A percentile compares a stretch with the other conserved stretches of the same genome.
Conservation (phyloP, 2,888 invertebrate species). For the Cerceris ruficornis region DNA sequence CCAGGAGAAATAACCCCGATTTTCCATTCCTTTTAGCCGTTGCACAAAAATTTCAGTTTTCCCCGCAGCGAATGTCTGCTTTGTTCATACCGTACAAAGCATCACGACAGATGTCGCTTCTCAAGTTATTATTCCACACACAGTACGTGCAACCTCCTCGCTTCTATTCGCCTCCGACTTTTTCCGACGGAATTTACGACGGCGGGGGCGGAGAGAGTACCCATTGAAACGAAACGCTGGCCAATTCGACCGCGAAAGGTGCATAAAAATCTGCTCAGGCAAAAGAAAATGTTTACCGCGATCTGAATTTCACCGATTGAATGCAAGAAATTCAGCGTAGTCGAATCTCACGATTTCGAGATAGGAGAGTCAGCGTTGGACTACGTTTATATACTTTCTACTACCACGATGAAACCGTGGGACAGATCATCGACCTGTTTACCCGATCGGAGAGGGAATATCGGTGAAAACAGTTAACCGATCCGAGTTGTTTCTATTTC, state of each 20-base stretch:
- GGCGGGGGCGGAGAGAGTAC: too few species aligned
- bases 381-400: slow-evolving; percentile 30
- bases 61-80: not conserved
- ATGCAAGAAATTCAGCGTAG: not conserved
- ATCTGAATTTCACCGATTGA: slow-evolving; percentile 10
- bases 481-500: slow-evolving; percentile 49
- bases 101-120: too few species aligned
- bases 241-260: not conserved
- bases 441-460: slow-evolving; percentile 41
- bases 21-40: slow-evolving; percentile 21
- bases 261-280: not conserved
- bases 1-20: slow-evolving; percentile 20
- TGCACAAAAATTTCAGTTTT: slow-evolving; percentile 6
- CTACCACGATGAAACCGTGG: slow-evolving; percentile 7
- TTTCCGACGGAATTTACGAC: too few species aligned
- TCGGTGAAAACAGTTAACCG: slow-evolving; percentile 34
- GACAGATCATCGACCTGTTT: slow-evolving; percentile 55
- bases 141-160: too few species aligned
- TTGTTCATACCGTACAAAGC: too few species aligned
- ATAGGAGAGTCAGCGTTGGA: not conserved
- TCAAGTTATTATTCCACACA: too few species aligned
- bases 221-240: not conserved
- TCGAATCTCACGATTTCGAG: too few species aligned
- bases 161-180: too few species aligned
- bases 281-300: slow-evolving; percentile 27